These are phyloP conservation scores for Andrena trimmerana DNA, from an alignment of 2,888 invertebrate genomes.

Conservation along the genomic window DNA sequence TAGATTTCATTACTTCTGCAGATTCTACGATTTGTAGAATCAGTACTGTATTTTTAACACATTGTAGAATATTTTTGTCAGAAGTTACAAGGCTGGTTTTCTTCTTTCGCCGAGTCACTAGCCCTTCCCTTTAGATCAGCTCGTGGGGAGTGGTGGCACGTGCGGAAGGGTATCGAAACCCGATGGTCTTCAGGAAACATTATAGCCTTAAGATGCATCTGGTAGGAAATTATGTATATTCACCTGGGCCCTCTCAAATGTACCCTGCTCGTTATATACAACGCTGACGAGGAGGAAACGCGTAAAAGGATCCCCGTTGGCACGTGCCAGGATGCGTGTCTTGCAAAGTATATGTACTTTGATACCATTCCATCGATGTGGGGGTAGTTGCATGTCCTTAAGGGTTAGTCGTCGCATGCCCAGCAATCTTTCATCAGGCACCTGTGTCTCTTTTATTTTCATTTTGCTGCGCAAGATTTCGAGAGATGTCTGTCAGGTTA, in stretches of 20 bases:
- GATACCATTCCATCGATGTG: slow-evolving; percentile 30
- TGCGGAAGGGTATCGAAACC: slow-evolving; percentile 67
- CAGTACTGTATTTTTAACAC: no score
- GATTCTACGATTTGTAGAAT: no score
- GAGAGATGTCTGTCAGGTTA: no score
- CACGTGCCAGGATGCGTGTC: slow-evolving; percentile 76
- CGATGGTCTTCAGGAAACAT: slow-evolving; percentile 68
- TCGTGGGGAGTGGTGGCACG: slow-evolving; percentile 56
- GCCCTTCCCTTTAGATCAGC: background rate
- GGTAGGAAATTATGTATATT: slow-evolving; percentile 70
- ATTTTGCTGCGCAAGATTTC: no score
- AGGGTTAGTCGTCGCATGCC: background rate
- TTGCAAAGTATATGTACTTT: slow-evolving; percentile 19
- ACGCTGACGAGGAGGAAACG: slow-evolving; percentile 33
- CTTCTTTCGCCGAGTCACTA: background rate
- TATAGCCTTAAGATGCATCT: slow-evolving; percentile 65
- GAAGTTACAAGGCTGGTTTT: background rate
- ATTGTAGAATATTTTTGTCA: no score
- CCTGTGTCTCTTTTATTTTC: no score
- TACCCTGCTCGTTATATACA: slow-evolving; percentile 38
- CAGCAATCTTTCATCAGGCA: no score
- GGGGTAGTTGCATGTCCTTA: slow-evolving; percentile 2
- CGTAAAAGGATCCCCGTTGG: slow-evolving; percentile 69
- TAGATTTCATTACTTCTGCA: no score
- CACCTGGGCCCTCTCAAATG: slow-evolving; percentile 47